Conservation (phyloP, 2,888 invertebrate species). For the Synanthedon vespiformis region DNA sequence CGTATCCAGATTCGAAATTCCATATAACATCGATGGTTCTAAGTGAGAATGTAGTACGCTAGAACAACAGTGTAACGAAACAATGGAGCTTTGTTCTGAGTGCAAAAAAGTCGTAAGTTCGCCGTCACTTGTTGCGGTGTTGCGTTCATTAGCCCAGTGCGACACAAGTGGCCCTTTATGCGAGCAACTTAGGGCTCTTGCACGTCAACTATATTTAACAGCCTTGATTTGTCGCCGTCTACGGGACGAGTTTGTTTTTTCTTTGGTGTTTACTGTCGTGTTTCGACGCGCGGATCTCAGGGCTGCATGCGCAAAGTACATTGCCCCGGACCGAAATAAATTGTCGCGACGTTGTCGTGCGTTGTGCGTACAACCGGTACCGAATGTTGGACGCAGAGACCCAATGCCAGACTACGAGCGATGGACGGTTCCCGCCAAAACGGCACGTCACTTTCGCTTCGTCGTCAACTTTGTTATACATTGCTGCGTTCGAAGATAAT, state of each 20-base stretch:
- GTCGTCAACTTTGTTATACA: constrained; percentile 21
- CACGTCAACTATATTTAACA: constrained; percentile 40
- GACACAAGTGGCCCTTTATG: constrained; percentile 22
- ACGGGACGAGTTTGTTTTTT: constrained; percentile 28
- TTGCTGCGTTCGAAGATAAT: constrained; percentile 22
- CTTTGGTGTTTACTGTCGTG: constrained; percentile 51
- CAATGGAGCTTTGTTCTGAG: neutral
- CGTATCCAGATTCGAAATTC: too few species aligned
- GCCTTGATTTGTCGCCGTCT: constrained; percentile 43
- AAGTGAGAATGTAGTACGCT: neutral
- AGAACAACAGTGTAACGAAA: neutral
- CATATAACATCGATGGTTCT: neutral
- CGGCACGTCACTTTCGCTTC: constrained; percentile 37
- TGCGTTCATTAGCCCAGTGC: constrained; percentile 15
- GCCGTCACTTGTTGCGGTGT: constrained; percentile 12
- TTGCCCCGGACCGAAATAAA: constrained; percentile 70
- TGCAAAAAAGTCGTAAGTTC: constrained; percentile 10
- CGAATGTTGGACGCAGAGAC: constrained; percentile 34
- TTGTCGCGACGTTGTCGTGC: constrained; percentile 54
- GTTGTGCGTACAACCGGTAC: constrained; percentile 61
- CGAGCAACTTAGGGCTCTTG: constrained; percentile 12
- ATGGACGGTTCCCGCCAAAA: constrained; percentile 33
- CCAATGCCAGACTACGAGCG: constrained; percentile 31
- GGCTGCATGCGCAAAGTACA: constrained; percentile 61
- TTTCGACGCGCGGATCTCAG: constrained; percentile 49